These are phyloP conservation scores for Cotesia congregata DNA, from an alignment of 2,888 invertebrate species.

Conservation along the genomic window DNA sequence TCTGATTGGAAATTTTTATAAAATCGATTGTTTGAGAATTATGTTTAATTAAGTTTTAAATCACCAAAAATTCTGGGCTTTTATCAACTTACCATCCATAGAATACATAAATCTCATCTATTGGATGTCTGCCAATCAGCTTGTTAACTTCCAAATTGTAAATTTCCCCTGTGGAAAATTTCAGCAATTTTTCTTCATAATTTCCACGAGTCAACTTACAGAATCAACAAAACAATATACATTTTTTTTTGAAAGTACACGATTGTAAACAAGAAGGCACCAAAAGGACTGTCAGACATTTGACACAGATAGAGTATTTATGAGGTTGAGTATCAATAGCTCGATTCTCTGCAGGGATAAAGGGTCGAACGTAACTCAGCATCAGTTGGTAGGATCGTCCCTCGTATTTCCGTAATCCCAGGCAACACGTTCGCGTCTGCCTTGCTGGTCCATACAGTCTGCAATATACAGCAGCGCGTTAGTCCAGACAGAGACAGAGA, in stretches of 20 bases:
- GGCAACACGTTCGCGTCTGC: conserved; percentile 56
- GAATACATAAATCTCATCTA: not conserved
- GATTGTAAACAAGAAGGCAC: too few species aligned
- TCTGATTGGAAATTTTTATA: too few species aligned
- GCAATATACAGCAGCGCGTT: too few species aligned
- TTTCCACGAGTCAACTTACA: too few species aligned
- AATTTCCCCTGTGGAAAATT: too few species aligned
- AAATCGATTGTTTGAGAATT: too few species aligned
- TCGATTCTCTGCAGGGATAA: conserved; percentile 59
- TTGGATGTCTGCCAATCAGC: conserved; percentile 20
- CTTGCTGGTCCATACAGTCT: conserved; percentile 40
- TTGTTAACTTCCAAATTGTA: not conserved
- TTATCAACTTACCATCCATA: not conserved
- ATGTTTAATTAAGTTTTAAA: not conserved
- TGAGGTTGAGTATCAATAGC: conserved; percentile 56
- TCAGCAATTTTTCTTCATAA: too few species aligned
- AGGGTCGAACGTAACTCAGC: conserved; percentile 68
- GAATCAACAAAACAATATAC: too few species aligned
- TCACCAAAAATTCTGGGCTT: not conserved
- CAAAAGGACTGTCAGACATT: not conserved
- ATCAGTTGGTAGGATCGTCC: conserved; percentile 59
- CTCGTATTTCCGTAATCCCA: conserved; percentile 65
- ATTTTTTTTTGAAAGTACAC: too few species aligned
- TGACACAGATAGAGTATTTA: conserved; percentile 30
- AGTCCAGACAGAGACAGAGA: conserved; percentile 44